Evolutionary conservation across 2,113 vertebrate species (phyloP).

Genomic region (Corythornis cristatus): DNA sequence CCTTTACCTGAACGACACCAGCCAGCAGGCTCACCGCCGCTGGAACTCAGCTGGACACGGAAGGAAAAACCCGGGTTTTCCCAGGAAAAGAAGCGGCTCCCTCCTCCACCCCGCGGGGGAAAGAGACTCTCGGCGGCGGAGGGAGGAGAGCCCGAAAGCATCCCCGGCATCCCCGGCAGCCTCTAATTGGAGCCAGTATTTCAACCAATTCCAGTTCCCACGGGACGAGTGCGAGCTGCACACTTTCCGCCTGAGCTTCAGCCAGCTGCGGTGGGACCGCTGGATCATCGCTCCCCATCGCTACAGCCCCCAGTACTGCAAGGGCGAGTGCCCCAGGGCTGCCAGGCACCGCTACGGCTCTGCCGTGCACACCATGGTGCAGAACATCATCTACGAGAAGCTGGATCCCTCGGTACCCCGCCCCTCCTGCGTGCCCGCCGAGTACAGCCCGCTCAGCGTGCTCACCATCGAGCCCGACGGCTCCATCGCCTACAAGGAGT

Average conservation of each 20-base stretch:
- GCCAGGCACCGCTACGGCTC: constrained; percentile 91
- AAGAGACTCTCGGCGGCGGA: constrained; percentile 70
- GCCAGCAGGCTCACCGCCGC: constrained; percentile 78
- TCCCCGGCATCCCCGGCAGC: constrained; percentile 41
- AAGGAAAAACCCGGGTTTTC: background rate
- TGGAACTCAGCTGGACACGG: background rate
- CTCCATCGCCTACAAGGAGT: constrained; percentile 92
- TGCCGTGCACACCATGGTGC: constrained; percentile 90
- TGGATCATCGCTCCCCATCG: constrained; percentile 93
- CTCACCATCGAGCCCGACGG: constrained; percentile 89
- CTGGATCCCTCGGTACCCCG: constrained; percentile 85
- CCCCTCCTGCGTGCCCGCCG: constrained; percentile 91
- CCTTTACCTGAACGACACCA: constrained; percentile 90
- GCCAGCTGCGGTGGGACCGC: constrained; percentile 89
- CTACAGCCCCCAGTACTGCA: constrained; percentile 94
- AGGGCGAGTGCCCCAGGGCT: constrained; percentile 85
- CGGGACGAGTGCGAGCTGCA: constrained; percentile 89
- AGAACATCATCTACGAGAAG: constrained; percentile 91
- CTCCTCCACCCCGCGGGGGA: background rate
- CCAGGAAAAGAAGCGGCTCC: background rate
- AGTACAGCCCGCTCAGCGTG: constrained; percentile 90
- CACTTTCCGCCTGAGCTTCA: constrained; percentile 88
- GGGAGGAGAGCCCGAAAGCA: constrained; percentile 52
- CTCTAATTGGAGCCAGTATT: constrained; percentile 76
- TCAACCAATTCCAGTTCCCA: constrained; percentile 74